Conservation (phyloP, 2,113 vertebrate species). For the Dendrocopos noguchii region DNA sequence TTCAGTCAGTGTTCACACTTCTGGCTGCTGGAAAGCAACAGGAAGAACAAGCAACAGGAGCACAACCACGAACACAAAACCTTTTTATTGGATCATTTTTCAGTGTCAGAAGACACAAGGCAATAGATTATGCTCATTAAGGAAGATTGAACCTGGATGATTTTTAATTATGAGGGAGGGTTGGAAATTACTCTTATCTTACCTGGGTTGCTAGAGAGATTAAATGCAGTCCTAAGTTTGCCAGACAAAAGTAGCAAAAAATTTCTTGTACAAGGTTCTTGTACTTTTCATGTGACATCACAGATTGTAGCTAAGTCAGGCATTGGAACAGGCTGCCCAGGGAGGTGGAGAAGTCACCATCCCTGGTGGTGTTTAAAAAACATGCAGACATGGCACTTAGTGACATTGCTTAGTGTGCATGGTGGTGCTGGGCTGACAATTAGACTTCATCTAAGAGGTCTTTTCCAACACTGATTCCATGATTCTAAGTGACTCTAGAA, state of each 20-base stretch:
- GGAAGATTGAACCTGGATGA: neutral
- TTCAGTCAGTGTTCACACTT: neutral
- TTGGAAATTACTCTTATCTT: neutral
- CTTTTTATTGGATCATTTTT: neutral
- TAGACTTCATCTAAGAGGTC: too few species aligned
- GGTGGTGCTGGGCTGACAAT: too few species aligned
- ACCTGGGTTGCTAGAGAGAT: neutral
- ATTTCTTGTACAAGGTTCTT: neutral
- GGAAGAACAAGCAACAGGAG: neutral
- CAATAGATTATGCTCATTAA: neutral
- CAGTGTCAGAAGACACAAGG: fast-evolving
- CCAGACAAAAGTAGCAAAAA: neutral
- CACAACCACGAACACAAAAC: neutral
- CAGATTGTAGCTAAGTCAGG: neutral
- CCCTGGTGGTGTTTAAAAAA: too few species aligned
- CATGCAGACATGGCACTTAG: too few species aligned
- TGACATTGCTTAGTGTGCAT: too few species aligned
- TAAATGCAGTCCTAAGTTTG: neutral
- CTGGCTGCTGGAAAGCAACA: neutral
- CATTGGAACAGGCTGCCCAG: too few species aligned
- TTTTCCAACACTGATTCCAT: too few species aligned
- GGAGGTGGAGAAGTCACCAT: too few species aligned
- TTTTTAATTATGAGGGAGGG: neutral
- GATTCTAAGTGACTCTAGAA: neutral
- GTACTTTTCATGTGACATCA: neutral